These are phyloP conservation scores for Leptinotarsa tumamoca DNA, from an alignment of 2,888 invertebrate genomes.

Conservation along the genomic window DNA sequence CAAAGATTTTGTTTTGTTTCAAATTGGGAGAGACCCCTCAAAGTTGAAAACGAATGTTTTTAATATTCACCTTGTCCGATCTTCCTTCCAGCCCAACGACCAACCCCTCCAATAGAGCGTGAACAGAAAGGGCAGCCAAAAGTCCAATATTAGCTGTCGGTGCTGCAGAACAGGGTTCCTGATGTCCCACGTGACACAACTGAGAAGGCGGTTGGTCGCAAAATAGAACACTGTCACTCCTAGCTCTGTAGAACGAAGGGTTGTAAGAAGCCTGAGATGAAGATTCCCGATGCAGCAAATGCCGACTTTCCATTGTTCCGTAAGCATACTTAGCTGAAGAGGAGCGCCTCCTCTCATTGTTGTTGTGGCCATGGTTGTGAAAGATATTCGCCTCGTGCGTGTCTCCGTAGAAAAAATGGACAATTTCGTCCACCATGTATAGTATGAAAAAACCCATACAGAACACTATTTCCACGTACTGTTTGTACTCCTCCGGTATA, in stretches of 20 bases:
- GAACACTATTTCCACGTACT: constrained; percentile 75
- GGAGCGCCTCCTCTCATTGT: constrained; percentile 44
- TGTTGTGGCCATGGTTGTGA: constrained; percentile 26
- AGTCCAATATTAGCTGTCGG: constrained; percentile 76
- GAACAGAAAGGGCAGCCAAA: constrained; percentile 80
- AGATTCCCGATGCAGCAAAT: constrained; percentile 41
- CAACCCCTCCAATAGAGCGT: constrained; percentile 83
- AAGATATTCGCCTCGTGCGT: constrained; percentile 55
- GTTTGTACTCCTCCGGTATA: constrained; percentile 58
- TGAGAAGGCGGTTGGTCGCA: constrained; percentile 58
- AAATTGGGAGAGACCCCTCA: too few relatives aligned
- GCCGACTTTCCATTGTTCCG: constrained; percentile 43
- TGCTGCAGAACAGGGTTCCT: constrained; percentile 74
- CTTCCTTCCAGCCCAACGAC: constrained; percentile 83
- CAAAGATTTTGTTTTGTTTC: too few relatives aligned
- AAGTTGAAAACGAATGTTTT: too few relatives aligned
- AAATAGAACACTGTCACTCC: constrained; percentile 52
- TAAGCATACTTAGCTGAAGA: constrained; percentile 31
- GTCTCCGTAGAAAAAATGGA: constrained; percentile 75
- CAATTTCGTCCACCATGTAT: constrained; percentile 79
- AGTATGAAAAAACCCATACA: constrained; percentile 79
- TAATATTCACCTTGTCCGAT: constrained; percentile 70
- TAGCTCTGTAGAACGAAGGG: constrained; percentile 51
- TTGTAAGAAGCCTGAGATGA: constrained; percentile 49
- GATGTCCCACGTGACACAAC: constrained; percentile 76